These are phyloP conservation scores for Thereva unica DNA, from an alignment of 2,888 invertebrate species.

Conservation along the genomic window DNA sequence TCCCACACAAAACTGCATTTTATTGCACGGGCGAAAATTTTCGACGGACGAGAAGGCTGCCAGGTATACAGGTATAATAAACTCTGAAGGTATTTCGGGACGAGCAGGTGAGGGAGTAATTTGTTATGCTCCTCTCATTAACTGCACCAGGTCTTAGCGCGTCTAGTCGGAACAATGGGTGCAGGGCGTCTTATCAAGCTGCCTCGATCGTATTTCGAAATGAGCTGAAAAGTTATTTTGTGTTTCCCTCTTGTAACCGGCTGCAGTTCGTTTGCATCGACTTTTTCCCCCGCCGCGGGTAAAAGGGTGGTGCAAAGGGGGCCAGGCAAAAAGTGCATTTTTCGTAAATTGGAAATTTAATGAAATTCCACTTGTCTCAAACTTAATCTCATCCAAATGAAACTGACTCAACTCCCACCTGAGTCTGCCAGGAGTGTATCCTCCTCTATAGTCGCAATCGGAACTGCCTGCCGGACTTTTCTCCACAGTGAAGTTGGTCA, in stretches of 20 bases:
- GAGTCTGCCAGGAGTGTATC: too few species aligned
- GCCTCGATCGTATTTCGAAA: constrained; percentile 14
- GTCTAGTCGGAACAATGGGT: constrained; percentile 25
- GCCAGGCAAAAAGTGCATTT: constrained; percentile 2
- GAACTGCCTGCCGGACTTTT: too few species aligned
- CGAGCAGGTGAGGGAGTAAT: constrained; percentile 1
- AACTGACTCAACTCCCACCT: too few species aligned
- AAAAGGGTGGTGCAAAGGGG: not conserved
- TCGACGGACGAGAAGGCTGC: not conserved
- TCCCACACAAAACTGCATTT: constrained; percentile 30
- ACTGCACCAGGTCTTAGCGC: constrained; percentile 27
- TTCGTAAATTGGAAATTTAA: constrained; percentile 13
- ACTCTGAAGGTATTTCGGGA: not conserved
- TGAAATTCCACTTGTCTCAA: constrained; percentile 8
- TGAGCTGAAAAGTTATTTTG: not conserved
- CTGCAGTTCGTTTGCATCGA: too few species aligned
- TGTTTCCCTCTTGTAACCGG: too few species aligned
- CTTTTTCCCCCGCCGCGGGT: not conserved
- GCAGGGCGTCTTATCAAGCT: constrained; percentile 22
- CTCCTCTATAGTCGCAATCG: too few species aligned
- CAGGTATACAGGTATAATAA: not conserved
- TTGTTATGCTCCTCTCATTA: constrained; percentile 38
- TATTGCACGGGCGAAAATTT: not conserved
- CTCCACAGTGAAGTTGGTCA: too few species aligned
- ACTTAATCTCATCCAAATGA: too few species aligned